phyloP scores from a whole-genome alignment of 2,797 vertebrate species.

The Cetoscarus ocellatus region DNA sequence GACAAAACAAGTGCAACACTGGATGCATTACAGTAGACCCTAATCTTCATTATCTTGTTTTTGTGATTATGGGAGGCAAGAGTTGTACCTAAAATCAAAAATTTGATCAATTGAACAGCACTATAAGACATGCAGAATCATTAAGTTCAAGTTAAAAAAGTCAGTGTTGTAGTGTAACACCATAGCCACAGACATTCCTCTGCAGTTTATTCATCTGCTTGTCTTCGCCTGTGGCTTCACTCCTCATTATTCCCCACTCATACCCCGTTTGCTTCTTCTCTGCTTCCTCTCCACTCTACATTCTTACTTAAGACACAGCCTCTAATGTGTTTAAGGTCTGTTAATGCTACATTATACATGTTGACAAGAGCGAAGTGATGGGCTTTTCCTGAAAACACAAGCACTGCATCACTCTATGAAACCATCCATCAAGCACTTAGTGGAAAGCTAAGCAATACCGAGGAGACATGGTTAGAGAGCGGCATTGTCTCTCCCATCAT shows the following conservation, averaged over 20 bases:
- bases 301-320: slow-evolving; percentile 44
- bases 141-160: neutral
- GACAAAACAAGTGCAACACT: no score
- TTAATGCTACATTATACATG: slow-evolving; percentile 63
- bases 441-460: slow-evolving; percentile 49
- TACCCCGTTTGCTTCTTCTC: slow-evolving; percentile 15
- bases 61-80: no score
- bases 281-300: neutral
- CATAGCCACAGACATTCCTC: neutral
- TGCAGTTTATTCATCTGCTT: slow-evolving; percentile 24
- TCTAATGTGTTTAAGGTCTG: slow-evolving; percentile 63
- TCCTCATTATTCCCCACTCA: slow-evolving; percentile 31
- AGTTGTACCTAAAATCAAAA: no score
- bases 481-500: slow-evolving; percentile 36
- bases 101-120: no score
- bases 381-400: slow-evolving; percentile 52
- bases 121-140: no score
- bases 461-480: slow-evolving; percentile 47
- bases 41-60: no score
- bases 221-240: slow-evolving; percentile 13
- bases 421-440: slow-evolving; percentile 71
- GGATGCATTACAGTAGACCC: no score
- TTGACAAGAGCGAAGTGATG: slow-evolving; percentile 49
- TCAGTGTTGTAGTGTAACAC: slow-evolving; percentile 2
- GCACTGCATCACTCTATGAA: slow-evolving; percentile 45